Evolutionary conservation across 2,888 invertebrate genomes (phyloP), one percentile per base, ranked within the genome.

Genomic region (Caenorhabditis uteleia): DNA sequence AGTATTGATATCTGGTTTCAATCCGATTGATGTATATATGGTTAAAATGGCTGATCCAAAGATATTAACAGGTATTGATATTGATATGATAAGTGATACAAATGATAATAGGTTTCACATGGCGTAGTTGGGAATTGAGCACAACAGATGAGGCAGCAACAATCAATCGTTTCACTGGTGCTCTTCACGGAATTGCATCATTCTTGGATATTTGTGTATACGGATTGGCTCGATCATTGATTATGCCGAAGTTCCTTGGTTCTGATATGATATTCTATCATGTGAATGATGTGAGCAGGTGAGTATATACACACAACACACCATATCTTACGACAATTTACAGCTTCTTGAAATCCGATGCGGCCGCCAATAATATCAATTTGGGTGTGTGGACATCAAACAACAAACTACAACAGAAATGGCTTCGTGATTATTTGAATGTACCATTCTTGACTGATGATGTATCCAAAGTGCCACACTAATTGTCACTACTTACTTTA

Each of bases 251-350:
- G 25, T 65, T 65, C 27, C 21, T 65, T 18, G 65, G 65, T 21
- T 46, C 54, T 25, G 65, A 65, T 40, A 51, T 65, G 40, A 38
- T 65, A 7, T 57, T 65, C 21, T 65, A 59, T 55, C 55, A 59
- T 50, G 55, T 59, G 16, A 65, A 59, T 55, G 65, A 65, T 49
- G 34, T 50, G 29, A 65, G 46, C 55, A 65, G 42, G 64, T 58
- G 12, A 18, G 48, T 38, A 25, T 26, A n/a, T n/a, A n/a, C n/a
- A n/a, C n/a, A n/a, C n/a, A n/a, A n/a, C n/a, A n/a, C n/a, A n/a
- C n/a, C n/a, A n/a, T n/a, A n/a, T n/a, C n/a, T n/a, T n/a, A n/a
- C n/a, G n/a, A n/a, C n/a, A n/a, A n/a, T 39, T 43, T 51, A 3
- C 48, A 58, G 65, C 23, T 59, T 14, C 33, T 39, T 57, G 16